Conservation (phyloP, 2,888 invertebrate genomes). For the Siphonodentalium dalli region DNA sequence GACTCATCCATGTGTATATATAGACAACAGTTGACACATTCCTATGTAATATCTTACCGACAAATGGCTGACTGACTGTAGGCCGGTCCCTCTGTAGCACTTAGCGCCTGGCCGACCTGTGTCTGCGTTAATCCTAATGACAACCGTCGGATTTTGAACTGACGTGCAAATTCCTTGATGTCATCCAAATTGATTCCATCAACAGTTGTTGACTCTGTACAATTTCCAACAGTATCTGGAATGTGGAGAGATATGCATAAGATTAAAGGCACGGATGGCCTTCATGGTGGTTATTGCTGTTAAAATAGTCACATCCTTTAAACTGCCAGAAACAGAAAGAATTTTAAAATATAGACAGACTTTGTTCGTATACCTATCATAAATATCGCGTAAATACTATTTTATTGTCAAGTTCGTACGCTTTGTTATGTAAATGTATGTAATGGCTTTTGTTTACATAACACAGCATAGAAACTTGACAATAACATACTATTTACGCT, state of each 20-base stretch:
- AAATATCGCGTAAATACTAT: too few relatives aligned
- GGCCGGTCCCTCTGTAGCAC: conserved; percentile 95
- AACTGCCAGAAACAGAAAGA: too few relatives aligned
- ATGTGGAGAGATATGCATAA: conserved; percentile 10
- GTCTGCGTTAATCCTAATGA: conserved; percentile 95
- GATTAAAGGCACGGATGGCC: too few relatives aligned
- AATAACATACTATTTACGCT: too few relatives aligned
- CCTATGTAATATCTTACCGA: conserved; percentile 89
- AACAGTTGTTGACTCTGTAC: conserved; percentile 90
- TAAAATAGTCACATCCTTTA: too few relatives aligned
- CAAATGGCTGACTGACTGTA: conserved; percentile 99
- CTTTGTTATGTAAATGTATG: neutral
- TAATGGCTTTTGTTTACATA: neutral
- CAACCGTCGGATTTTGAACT: conserved; percentile 90
- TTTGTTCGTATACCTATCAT: too few relatives aligned
- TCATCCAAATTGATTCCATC: conserved; percentile 97
- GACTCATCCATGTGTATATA: too few relatives aligned
- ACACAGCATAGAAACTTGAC: too few relatives aligned
- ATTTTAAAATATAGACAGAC: too few relatives aligned
- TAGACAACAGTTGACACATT: too few relatives aligned
- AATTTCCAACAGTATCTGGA: conserved; percentile 77
- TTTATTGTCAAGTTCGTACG: too few relatives aligned
- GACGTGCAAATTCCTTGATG: conserved; percentile 98
- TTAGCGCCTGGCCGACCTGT: conserved; percentile 85
- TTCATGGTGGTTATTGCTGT: too few relatives aligned